Conservation (phyloP, 2,797 vertebrate species). For the Hippoglossus hippoglossus region DNA sequence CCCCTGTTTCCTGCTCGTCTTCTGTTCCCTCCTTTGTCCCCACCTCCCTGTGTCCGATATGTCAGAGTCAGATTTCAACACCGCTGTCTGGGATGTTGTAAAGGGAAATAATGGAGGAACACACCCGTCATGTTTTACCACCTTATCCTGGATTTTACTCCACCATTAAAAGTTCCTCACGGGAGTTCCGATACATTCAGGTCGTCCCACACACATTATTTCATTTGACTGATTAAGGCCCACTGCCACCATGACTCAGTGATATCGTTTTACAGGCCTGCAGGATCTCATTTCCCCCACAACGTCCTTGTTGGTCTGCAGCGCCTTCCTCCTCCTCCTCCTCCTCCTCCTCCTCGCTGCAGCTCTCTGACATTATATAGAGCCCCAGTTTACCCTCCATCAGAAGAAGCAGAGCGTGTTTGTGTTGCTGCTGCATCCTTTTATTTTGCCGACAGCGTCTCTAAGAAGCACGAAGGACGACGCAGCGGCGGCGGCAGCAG, state of each 20-base stretch:
- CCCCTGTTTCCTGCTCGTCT: no score
- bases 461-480: conserved; percentile 21
- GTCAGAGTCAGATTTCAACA: not conserved
- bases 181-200: conserved; percentile 5
- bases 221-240: conserved; percentile 69
- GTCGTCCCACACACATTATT: conserved; percentile 45
- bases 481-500: conserved; percentile 18
- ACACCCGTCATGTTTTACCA: conserved; percentile 2
- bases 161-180: not conserved
- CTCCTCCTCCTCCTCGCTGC: conserved; percentile 1
- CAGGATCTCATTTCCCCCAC: conserved; percentile 45
- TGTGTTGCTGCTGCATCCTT: conserved; percentile 35
- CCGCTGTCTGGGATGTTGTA: not conserved
- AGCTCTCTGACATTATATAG: conserved; percentile 28
- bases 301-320: conserved; percentile 26
- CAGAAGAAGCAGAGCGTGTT: conserved; percentile 1
- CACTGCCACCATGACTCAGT: conserved; percentile 34
- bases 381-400: conserved; percentile 37
- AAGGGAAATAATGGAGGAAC: conserved; percentile 1
- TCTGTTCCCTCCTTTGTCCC: not conserved
- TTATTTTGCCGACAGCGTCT: conserved; percentile 42
- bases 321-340: not conserved
- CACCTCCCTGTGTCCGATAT: not conserved
- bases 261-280: conserved; percentile 26
- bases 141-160: conserved; percentile 4